phyloP scores from a whole-genome alignment of 2,113 vertebrate genomes.

The Trochalopteron elliotii region DNA sequence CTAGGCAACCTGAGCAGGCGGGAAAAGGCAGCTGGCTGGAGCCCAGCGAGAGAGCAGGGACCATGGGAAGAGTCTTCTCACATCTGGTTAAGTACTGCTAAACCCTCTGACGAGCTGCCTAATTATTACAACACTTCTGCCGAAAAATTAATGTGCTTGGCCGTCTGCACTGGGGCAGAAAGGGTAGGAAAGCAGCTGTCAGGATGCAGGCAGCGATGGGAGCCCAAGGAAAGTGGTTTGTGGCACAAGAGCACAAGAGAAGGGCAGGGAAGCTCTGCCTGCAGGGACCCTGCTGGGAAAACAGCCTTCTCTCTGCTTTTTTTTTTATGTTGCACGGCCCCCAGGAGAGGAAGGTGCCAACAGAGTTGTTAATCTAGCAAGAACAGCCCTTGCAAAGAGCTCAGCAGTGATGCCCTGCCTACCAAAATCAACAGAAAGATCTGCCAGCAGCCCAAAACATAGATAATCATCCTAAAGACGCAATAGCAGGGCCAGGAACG shows the following conservation, averaged over 20 bases:
- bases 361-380: neutral
- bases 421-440: neutral
- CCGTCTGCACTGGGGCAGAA: slow-evolving; percentile 73
- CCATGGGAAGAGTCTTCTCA: slow-evolving; percentile 85
- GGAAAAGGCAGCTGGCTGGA: slow-evolving; percentile 70
- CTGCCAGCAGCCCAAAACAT: neutral
- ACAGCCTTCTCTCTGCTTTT: neutral
- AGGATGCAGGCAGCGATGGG: neutral
- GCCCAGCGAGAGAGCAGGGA: slow-evolving; percentile 64
- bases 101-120: slow-evolving; percentile 80
- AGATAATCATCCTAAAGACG: neutral
- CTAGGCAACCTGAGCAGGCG: slow-evolving; percentile 57
- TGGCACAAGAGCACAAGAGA: neutral
- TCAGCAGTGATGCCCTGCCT: neutral
- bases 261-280: neutral
- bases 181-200: slow-evolving; percentile 50
- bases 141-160: slow-evolving; percentile 84
- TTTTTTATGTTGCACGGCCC: neutral
- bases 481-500: neutral
- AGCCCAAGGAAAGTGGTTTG: slow-evolving; percentile 10
- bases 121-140: slow-evolving; percentile 92
- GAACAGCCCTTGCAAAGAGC: neutral
- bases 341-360: neutral
- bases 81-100: slow-evolving; percentile 93
- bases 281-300: neutral